A percentile compares a stretch with the other conserved stretches of the same genome.
phyloP scores from a whole-genome alignment of 2,113 vertebrate genomes.

The Cavia aperea region DNA sequence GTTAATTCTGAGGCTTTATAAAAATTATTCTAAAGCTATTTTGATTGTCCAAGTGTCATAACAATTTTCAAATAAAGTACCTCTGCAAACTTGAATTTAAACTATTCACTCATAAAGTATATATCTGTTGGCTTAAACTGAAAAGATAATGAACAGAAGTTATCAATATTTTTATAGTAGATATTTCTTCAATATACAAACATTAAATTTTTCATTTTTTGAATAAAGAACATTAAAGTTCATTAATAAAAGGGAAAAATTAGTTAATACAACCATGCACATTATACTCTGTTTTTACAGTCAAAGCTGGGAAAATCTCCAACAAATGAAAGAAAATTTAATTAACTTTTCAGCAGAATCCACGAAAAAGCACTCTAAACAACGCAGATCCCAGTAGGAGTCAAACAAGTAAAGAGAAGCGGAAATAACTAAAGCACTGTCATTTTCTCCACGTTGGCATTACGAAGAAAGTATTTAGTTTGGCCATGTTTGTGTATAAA shows the following conservation, averaged over 20 bases:
- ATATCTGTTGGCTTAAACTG: constrained; percentile 39
- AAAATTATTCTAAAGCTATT: constrained; percentile 24
- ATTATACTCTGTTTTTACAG: neutral
- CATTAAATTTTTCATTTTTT: neutral
- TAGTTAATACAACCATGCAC: neutral
- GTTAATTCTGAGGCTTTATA: constrained; percentile 17
- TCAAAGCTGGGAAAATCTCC: neutral
- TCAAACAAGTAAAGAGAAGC: constrained; percentile 7
- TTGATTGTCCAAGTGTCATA: neutral
- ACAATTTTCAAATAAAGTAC: neutral
- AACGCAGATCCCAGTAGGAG: neutral
- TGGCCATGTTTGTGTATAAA: neutral
- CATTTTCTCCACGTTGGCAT: neutral
- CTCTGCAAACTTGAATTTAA: neutral
- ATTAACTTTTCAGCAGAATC: neutral
- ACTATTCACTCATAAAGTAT: neutral
- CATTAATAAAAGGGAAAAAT: neutral
- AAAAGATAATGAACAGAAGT: neutral
- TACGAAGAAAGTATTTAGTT: neutral
- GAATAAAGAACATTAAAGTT: neutral
- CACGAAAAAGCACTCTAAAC: neutral
- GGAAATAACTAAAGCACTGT: neutral
- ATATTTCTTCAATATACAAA: constrained; percentile 7
- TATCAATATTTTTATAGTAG: neutral
- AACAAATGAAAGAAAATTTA: constrained; percentile 26